phyloP scores from a whole-genome alignment of 2,113 vertebrate species.

The Athene noctua region DNA sequence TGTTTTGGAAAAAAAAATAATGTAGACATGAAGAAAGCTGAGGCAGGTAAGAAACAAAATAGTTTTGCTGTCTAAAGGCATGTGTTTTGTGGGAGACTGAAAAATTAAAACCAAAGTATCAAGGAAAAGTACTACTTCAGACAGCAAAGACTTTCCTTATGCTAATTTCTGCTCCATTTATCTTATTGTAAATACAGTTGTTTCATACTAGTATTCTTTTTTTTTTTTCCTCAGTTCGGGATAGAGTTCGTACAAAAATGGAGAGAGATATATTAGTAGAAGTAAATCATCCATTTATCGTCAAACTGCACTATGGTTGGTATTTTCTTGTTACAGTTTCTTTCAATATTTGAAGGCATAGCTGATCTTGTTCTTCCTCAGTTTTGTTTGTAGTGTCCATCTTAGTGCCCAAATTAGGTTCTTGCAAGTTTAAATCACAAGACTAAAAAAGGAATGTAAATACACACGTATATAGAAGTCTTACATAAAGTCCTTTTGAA shows the following conservation, averaged over 20 bases:
- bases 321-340: not conserved
- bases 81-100: not conserved
- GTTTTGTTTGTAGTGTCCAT: too few relatives aligned
- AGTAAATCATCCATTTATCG: constrained; percentile 98
- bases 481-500: not conserved
- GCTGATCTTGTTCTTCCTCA: not conserved
- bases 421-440: not conserved
- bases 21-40: not conserved
- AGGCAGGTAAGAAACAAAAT: not conserved
- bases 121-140: not conserved
- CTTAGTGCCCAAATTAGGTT: not conserved
- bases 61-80: not conserved
- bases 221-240: constrained; percentile 81
- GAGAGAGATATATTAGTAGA: constrained; percentile 98
- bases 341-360: not conserved
- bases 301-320: constrained; percentile 99
- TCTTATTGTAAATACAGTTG: not conserved
- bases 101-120: not conserved
- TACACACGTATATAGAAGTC: accelerated
- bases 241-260: constrained; percentile 97
- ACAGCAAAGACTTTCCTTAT: not conserved
- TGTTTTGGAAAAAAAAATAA: not conserved
- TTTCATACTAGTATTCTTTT: not conserved
- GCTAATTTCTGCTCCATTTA: not conserved
- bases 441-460: not conserved